Evolutionary conservation across 2,797 vertebrate species (phyloP), one percentile per base, ranked within the genome.

Genomic region (Uromys caudimaculatus): DNA sequence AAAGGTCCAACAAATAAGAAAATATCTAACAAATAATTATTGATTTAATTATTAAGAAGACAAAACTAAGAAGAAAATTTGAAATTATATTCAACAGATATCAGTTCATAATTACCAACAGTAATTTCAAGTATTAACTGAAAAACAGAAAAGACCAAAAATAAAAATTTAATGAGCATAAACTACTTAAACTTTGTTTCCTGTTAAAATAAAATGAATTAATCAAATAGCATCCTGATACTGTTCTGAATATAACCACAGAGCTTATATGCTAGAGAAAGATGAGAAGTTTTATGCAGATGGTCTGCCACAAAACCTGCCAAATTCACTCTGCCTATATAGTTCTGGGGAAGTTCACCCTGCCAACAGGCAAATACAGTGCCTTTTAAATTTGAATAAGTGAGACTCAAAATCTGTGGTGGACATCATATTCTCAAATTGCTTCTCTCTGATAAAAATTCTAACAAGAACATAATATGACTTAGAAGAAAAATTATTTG

Each of bases 271-370:
- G 38, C 82, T n/a, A 89, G 38, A 58, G 96, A 96, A 95, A 96
- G 44, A 14, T 35, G 89, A 83, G 95, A 97, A 86, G 52, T 90
- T 73, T 89, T 54, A 23, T 83, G 81, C 97, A 98, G 97, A 98
- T 97, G 97, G 97, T 76, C 69, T 86, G 24, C 21, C 13, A 58
- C 38, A 58, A 13, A 77, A 76, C 78, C 77, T 94, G 97, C 97
- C 98, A 97, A 97, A 89, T 85, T 95, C 83, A 75, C 69, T 62
- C 95, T 93, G 35, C 19, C 47, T 85, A 52, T 83, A 44, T 81
- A 97, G 82, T 85, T 77, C 35, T 87, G 92, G 93, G 82, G 89
- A 89, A 60, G 47, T 16, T 10, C 87, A 77, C 82, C 84, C 58
- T 97, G 95, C 96, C 97, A 97, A 87, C 41, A 47, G 50, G 1